Conservation (phyloP, 1,140 invertebrate species). For the Scaptomyza pallida region DNA sequence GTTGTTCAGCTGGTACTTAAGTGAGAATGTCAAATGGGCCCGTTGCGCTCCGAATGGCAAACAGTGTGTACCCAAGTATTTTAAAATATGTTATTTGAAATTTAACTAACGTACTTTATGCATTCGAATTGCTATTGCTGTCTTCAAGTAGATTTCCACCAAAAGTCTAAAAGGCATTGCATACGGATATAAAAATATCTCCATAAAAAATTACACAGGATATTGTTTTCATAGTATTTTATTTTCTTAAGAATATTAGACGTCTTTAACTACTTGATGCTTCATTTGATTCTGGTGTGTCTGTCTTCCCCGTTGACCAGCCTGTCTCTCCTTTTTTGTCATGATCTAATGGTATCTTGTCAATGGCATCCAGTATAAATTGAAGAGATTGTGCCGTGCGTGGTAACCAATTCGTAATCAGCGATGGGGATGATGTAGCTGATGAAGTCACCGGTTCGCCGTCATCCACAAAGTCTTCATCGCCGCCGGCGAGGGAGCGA, state of each 20-base stretch:
- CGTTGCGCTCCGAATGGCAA: conserved; percentile 30
- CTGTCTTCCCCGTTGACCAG: conserved; percentile 40
- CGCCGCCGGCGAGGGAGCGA: conserved; percentile 84
- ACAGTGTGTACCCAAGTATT: conserved; percentile 3
- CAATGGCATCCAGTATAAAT: conserved; percentile 81
- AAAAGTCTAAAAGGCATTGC: too few relatives aligned
- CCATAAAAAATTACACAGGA: background rate
- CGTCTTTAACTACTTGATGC: conserved; percentile 41
- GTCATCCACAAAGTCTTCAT: conserved; percentile 83
- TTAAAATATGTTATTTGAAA: background rate
- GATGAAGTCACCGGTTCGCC: conserved; percentile 38
- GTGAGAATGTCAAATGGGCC: conserved; percentile 3
- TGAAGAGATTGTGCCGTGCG: conserved; percentile 69
- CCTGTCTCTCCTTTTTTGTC: conserved; percentile 47
- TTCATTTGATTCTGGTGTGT: conserved; percentile 13
- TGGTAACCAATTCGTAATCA: conserved; percentile 68
- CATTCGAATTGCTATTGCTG: too few relatives aligned
- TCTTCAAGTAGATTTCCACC: too few relatives aligned
- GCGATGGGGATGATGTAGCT: conserved; percentile 28
- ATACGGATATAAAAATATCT: too few relatives aligned
- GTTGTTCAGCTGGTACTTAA: background rate
- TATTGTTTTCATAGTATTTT: conserved; percentile 42
- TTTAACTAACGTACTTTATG: background rate
- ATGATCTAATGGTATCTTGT: conserved; percentile 74
- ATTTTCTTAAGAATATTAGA: conserved; percentile 52